A percentile compares a stretch with the other conserved stretches of the same genome.
Evolutionary conservation across 2,113 vertebrate genomes (phyloP).

Genomic region (Sturnus vulgaris): DNA sequence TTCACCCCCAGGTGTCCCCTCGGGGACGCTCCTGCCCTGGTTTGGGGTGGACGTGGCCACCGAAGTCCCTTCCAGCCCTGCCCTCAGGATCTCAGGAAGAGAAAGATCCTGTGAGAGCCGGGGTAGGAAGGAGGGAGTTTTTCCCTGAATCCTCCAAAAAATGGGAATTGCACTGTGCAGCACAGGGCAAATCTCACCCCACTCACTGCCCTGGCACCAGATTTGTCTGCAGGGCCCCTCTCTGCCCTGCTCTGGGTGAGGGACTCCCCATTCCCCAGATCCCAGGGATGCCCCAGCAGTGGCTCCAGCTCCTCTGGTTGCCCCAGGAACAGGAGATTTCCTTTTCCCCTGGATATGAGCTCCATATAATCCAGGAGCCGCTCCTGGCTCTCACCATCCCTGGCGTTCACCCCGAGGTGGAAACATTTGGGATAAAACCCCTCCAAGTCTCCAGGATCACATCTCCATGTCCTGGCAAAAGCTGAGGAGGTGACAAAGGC

Average conservation of each 20-base stretch:
- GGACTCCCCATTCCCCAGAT: neutral
- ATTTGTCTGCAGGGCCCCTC: neutral
- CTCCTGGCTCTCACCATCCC: accelerated
- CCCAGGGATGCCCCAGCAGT: neutral
- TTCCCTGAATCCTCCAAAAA: neutral
- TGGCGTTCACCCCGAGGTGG: neutral
- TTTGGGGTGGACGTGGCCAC: neutral
- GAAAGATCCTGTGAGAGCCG: neutral
- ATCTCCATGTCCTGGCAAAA: neutral
- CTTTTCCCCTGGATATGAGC: neutral
- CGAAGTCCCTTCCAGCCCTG: neutral
- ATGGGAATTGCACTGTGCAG: neutral
- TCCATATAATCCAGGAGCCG: neutral
- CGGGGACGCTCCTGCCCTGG: accelerated
- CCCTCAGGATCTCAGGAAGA: neutral
- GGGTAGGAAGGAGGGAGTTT: neutral
- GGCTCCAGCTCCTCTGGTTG: neutral
- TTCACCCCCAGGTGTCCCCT: too few species aligned
- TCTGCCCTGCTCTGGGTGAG: neutral
- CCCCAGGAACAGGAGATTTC: neutral
- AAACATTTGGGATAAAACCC: neutral
- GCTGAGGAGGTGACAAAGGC: neutral
- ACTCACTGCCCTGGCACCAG: too few species aligned
- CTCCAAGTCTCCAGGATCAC: neutral
- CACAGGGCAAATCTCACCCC: neutral